Evolutionary conservation across 2,113 vertebrate species (phyloP).

Genomic region (Caretta caretta): DNA sequence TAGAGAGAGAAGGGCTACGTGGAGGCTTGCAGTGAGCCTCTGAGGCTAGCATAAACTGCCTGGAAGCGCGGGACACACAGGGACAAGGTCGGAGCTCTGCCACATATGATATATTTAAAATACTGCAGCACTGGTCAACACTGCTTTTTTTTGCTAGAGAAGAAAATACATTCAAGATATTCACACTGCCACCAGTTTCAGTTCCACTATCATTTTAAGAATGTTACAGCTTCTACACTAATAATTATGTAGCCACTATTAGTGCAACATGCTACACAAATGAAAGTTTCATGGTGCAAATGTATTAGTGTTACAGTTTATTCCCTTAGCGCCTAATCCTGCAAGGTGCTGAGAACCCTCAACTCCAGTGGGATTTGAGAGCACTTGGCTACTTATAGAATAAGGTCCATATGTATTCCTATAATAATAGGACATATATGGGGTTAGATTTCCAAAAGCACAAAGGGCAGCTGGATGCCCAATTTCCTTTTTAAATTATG

Average conservation of each 20-base stretch:
- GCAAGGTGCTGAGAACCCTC: slow-evolving; percentile 28
- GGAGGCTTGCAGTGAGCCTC: too few relatives aligned
- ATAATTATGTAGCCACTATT: neutral
- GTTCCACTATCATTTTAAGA: neutral
- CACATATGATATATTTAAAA: neutral
- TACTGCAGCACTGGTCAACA: neutral
- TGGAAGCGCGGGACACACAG: too few relatives aligned
- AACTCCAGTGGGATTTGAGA: slow-evolving; percentile 1
- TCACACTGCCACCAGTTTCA: neutral
- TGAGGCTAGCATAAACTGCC: too few relatives aligned
- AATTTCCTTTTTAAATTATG: slow-evolving; percentile 24
- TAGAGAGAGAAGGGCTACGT: too few relatives aligned
- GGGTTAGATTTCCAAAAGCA: slow-evolving; percentile 13
- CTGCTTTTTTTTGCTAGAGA: neutral
- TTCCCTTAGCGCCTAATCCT: neutral
- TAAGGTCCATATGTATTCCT: neutral
- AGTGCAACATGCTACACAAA: neutral
- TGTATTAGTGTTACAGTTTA: slow-evolving; percentile 27
- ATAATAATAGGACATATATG: slow-evolving; percentile 25
- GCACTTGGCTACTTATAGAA: neutral
- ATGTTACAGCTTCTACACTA: neutral
- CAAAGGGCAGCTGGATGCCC: slow-evolving; percentile 61
- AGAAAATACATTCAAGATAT: neutral
- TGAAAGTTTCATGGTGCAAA: neutral
- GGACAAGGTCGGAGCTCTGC: too few relatives aligned